Evolutionary conservation across 2,113 vertebrate genomes (phyloP), one percentile per base, ranked within the genome.

Genomic region (Sylvicapra grimmia): DNA sequence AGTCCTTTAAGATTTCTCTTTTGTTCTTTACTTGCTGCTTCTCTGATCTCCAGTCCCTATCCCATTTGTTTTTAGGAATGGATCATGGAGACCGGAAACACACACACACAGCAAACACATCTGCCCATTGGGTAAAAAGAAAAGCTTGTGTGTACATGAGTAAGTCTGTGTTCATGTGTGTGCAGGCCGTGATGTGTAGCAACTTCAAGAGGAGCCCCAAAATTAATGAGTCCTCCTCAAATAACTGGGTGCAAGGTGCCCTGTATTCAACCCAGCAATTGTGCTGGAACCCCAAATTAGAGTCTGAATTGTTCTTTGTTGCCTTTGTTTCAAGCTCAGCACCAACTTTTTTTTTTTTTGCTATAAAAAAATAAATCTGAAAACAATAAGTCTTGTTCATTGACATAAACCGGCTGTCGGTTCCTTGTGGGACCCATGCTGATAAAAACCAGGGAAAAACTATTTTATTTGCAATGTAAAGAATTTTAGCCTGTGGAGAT

Each of bases 381-480:
- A 99, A 99, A 99, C 99, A 99, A 98, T 99, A 98, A 98, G 97
- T 99, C 98, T 97, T 97, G 98, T 98, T 99, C 98, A 98, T 98
- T 99, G 98, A 99, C 98, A 99, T 98, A 99, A 99, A 99, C 99
- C 97, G 99, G 98, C 98, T 99, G 99, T 99, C 95, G 98, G 98
- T 98, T 99, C 98, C 99, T 98, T 98, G 97, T 99, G 99, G 99
- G 99, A 98, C 98, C 89, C 56, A 12, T 90, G 97, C 99, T 99
- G 99, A 99, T 99, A 99, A 99, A 99, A 99, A 99, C 92, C 99
- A 99, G 99, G 98, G 99, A 97, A 99, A 99, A 99, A 99, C 98
- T 96, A 98, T 99, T 99, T 99, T 99, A 99, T 99, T 99, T 98
- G 99, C 98, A 99, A 99, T 99, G 99, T 98, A 98, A 99, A 98